A percentile compares a stretch with the other conserved stretches of the same genome.
Conservation (phyloP, 1,140 invertebrate genomes). For the Oedothorax gibbosus region DNA sequence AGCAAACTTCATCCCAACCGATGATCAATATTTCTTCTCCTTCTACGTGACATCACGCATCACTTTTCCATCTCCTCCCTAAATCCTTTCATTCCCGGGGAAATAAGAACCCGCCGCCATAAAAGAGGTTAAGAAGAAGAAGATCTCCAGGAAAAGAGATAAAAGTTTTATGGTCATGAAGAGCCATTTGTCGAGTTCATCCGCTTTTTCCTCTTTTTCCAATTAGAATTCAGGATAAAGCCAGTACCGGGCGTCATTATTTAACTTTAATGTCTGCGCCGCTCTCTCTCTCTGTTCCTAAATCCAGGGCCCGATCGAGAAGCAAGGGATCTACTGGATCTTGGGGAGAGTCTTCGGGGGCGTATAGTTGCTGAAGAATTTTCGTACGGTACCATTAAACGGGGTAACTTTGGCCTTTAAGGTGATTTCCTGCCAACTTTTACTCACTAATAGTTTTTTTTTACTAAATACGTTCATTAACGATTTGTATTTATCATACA, state of each 20-base stretch:
- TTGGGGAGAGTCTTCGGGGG: not conserved
- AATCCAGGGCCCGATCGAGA: not conserved
- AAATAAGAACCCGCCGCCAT: constrained; percentile 3
- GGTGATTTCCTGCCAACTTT: too few relatives aligned
- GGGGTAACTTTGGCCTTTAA: too few relatives aligned
- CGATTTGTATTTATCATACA: too few relatives aligned
- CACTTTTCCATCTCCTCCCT: constrained; percentile 11
- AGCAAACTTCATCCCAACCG: not conserved
- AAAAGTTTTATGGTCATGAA: constrained; percentile 57
- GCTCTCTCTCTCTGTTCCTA: constrained; percentile 6
- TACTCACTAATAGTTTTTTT: too few relatives aligned
- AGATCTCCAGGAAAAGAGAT: constrained; percentile 33
- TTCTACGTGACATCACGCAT: constrained; percentile 48
- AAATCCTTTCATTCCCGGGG: not conserved
- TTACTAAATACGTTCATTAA: too few relatives aligned
- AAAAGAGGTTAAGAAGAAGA: constrained; percentile 1
- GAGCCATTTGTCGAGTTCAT: constrained; percentile 58
- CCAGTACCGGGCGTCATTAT: constrained; percentile 51
- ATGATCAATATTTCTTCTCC: constrained; percentile 35
- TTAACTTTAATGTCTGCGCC: constrained; percentile 60
- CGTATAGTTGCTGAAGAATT: not conserved
- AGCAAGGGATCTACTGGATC: constrained; percentile 19
- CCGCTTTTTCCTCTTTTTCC: constrained; percentile 16
- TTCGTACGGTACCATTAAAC: too few relatives aligned
- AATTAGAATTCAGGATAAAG: constrained; percentile 59